A percentile compares a stretch with the other conserved stretches of the same genome.
Evolutionary conservation across 64 coral and sea anemone genomes (phyloP).

Genomic region (Dendronephthya gigantea): DNA sequence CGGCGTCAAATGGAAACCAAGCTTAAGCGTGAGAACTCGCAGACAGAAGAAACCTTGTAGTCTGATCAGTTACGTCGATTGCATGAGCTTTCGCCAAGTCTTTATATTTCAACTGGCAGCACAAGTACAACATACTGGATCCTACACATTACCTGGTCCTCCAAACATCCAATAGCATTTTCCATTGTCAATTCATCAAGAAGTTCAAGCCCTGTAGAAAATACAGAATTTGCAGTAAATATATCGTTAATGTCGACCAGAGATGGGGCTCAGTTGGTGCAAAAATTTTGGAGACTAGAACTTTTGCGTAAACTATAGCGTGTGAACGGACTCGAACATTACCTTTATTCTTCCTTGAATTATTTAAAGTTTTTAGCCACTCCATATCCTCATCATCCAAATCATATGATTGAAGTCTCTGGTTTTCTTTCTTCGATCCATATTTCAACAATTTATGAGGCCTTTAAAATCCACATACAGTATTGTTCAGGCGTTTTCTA

Average conservation of each 20-base stretch:
- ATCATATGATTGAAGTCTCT: slow-evolving; percentile 57
- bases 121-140: too few species aligned
- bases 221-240: background rate
- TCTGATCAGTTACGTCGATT: too few species aligned
- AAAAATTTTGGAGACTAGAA: too few species aligned
- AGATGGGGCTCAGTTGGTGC: background rate
- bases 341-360: slow-evolving; percentile 61
- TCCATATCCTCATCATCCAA: slow-evolving; percentile 55
- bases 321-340: background rate
- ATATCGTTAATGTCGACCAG: background rate
- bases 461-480: background rate
- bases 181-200: slow-evolving; percentile 66
- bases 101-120: too few species aligned
- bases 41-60: too few species aligned
- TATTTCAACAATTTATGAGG: slow-evolving; percentile 48
- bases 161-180: slow-evolving; percentile 76
- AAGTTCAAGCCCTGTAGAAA: slow-evolving; percentile 42
- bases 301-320: too few species aligned
- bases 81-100: too few species aligned
- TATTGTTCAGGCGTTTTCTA: too few species aligned
- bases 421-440: slow-evolving; percentile 46
- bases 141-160: slow-evolving; percentile 54
- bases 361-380: slow-evolving; percentile 75
- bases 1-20: too few species aligned
- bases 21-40: too few species aligned